Base-by-base conservation (phyloP, 1,140 invertebrate species). In the Megalopta genalis region DNA sequence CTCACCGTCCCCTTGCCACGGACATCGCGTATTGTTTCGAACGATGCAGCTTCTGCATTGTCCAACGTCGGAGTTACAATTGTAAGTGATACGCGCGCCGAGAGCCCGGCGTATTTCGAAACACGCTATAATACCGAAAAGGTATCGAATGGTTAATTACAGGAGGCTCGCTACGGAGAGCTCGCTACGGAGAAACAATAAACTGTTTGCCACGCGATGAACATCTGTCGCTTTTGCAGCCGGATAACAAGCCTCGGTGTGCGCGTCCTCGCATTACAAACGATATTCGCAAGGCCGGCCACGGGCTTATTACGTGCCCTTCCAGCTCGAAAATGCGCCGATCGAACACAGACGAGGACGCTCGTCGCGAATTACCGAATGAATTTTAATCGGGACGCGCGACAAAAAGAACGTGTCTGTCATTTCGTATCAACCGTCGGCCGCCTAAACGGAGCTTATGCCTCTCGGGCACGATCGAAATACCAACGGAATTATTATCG, bases 141-240 rank as follows among this genome's bases (percentile, higher is more conserved):
- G 18, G 49, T 54, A 21, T 54, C 49, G 16, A 21, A 54, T 54
- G 21, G 21, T 7, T 21, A 54, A 54, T 54, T 54, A 54, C 49
- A 21, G 49, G 49, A 2, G 16, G 49, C 49, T 18, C 18, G 21
- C n/a, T 18, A 16, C 49, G 49, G 49, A 0, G 25, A 0, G 25
- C 60, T 0, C 60, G 25, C 60, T 2, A 18, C 60, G 60, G n/a
- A 39, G 32, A 21, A 64, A 64, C 62, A 64, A 64, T 64, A 39
- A 64, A 64, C 62, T 62, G 12, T 62, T 62, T 62, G 60, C 27
- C 62, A 32, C 21, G 16, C 32, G 32, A 9, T 1, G 62, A 64
- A 64, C 62, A 64, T 64, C 32, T 64, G 62, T 39, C 32, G 37
- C 32, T 64, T 64, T 18, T 64, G 62, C 62, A 39, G 62, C 27